phyloP scores from a whole-genome alignment of 2,888 invertebrate genomes.

The Diogma glabrata region DNA sequence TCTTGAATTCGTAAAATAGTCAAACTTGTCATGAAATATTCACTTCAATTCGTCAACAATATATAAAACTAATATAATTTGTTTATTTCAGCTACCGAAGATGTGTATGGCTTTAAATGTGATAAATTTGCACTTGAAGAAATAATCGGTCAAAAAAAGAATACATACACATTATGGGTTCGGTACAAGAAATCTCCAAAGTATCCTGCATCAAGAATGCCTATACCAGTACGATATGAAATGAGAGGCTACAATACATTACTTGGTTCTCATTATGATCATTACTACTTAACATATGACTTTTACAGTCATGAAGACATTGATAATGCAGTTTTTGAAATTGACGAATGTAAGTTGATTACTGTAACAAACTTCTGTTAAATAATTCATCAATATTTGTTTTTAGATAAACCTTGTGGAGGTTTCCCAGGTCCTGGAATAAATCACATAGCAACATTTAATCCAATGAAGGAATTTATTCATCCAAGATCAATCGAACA shows the following conservation, averaged over 20 bases:
- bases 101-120: conserved; percentile 55
- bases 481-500: conserved; percentile 57
- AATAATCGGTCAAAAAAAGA: conserved; percentile 64
- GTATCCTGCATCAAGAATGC: conserved; percentile 36
- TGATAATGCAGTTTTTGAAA: conserved; percentile 53
- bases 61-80: too few relatives aligned
- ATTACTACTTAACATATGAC: conserved; percentile 78
- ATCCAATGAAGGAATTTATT: conserved; percentile 88
- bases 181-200: conserved; percentile 52
- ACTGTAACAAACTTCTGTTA: conserved; percentile 4
- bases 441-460: conserved; percentile 68
- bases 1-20: too few relatives aligned
- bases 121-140: conserved; percentile 67
- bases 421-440: conserved; percentile 81
- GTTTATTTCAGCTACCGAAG: conserved; percentile 48
- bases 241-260: conserved; percentile 89
- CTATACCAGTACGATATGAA: conserved; percentile 73
- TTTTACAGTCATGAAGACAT: conserved; percentile 53
- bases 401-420: conserved; percentile 51
- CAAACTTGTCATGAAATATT: too few relatives aligned
- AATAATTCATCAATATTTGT: too few relatives aligned
- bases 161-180: conserved; percentile 84
- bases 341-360: conserved; percentile 45
- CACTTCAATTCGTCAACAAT: too few relatives aligned
- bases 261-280: conserved; percentile 92